A percentile compares a stretch with the other conserved stretches of the same genome.
phyloP scores from a whole-genome alignment of 2,797 vertebrate species.

The Tolypeutes matacus region DNA sequence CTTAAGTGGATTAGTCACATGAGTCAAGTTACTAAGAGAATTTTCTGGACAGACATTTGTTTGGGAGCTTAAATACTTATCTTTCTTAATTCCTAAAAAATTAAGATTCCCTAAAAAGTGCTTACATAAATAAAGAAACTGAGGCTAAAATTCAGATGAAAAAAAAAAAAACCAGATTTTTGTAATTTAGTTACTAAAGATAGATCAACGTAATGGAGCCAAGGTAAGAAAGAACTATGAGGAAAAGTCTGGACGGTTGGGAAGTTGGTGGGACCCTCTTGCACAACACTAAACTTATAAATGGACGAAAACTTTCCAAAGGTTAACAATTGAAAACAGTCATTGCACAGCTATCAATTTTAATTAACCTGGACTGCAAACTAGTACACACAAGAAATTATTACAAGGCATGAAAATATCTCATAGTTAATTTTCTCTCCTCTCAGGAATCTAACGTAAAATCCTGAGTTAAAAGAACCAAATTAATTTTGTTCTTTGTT shows the following conservation, averaged over 20 bases:
- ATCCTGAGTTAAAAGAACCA: constrained; percentile 8
- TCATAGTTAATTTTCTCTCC: neutral
- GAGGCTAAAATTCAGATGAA: neutral
- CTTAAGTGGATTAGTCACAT: neutral
- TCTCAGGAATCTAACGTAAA: neutral
- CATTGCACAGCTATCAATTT: neutral
- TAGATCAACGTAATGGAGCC: neutral
- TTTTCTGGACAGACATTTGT: neutral
- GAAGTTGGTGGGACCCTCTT: neutral
- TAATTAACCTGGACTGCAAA: neutral
- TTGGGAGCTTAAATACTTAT: neutral
- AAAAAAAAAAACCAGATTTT: neutral
- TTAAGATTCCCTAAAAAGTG: neutral
- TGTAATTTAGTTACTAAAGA: neutral
- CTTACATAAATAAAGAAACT: constrained; percentile 10
- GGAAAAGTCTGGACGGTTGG: neutral
- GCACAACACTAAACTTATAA: neutral
- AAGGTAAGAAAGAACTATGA: neutral
- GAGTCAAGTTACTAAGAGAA: neutral
- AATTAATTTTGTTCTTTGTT: constrained; percentile 9
- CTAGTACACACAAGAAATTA: neutral
- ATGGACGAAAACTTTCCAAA: neutral
- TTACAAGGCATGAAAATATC: neutral
- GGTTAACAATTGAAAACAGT: neutral
- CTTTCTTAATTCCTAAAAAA: neutral